Evolutionary conservation across 2,888 invertebrate species (phyloP).

Genomic region (Lapara coniferarum): DNA sequence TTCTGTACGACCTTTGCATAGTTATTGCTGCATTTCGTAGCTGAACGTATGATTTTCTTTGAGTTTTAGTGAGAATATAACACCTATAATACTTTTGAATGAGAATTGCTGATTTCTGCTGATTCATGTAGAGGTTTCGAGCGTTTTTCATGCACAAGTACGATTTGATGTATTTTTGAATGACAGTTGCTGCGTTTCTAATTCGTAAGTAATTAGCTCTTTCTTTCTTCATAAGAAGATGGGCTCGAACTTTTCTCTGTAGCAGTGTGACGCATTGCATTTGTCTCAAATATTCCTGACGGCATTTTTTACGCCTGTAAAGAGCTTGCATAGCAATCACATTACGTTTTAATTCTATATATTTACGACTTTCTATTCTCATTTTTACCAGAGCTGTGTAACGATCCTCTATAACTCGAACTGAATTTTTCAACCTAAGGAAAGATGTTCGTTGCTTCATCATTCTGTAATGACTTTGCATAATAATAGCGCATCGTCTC

Average conservation of each 20-base stretch:
- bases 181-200: conserved; percentile 59
- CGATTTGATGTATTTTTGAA: conserved; percentile 80
- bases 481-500: conserved; percentile 52
- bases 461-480: conserved; percentile 77
- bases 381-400: conserved; percentile 62
- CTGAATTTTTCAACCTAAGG: conserved; percentile 54
- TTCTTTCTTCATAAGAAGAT: conserved; percentile 59
- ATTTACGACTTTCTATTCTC: conserved; percentile 57
- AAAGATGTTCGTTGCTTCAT: conserved; percentile 49
- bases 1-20: conserved; percentile 69
- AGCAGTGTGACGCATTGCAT: conserved; percentile 64
- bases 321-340: conserved; percentile 74
- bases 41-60: conserved; percentile 42
- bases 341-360: conserved; percentile 56
- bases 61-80: conserved; percentile 42
- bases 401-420: conserved; percentile 49
- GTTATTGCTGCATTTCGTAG: conserved; percentile 49
- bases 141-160: conserved; percentile 54
- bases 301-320: conserved; percentile 70
- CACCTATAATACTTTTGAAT: conserved; percentile 48
- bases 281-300: conserved; percentile 57
- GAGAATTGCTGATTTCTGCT: conserved; percentile 52
- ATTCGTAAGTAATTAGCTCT: conserved; percentile 62
- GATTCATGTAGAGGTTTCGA: conserved; percentile 47
- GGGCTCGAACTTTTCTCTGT: conserved; percentile 80